Base-by-base conservation (phyloP, 64 coral and sea anemone genomes). In the Porites australiensis region DNA sequence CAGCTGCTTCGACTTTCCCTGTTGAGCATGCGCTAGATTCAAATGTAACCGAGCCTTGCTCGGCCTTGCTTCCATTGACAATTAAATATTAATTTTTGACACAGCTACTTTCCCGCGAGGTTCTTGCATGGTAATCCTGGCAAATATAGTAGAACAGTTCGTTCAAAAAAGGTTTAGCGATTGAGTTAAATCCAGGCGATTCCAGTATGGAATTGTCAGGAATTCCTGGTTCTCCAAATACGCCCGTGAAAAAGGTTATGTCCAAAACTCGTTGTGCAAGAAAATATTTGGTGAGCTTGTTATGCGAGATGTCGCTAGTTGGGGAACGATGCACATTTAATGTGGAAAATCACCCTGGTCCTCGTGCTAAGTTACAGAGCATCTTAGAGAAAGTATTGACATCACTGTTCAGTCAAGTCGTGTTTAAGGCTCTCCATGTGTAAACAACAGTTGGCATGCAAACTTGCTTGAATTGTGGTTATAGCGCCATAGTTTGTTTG, bases 21-120 rank as follows among this genome's bases (percentile, higher is more conserved):
- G 10, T 55, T 55, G 53, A 55, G 53, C 53, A 55, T 55, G 53
- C 53, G 5, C 53, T 48, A 48, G 49, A 74, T 74, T 74, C 44
- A 74, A 74, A 74, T 74, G 72, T 48, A 74, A 74, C 72, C 72
- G 27, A 49, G 72, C 72, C 72, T 74, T 74, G 8, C 27, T 48
- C 43, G 16, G 72, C 72, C 72, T 74, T 10, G 43, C 64, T 67
- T 67, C 13, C 64, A 67, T 13, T 1, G 19, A 13, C 9, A 15
- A 15, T 67, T 67, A 12, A 67, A 13, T 15, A 67, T 67, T 67
- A 67, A 2, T 67, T 67, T 67, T 67, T 67, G 13, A 67, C 8
- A 67, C 64, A 67, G 13, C 64, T 76, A 18, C 19, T 49, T 76
- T 76, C 11, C 73, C 44, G 73, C 73, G 9, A 15, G 16, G 44